A percentile compares a stretch with the other conserved stretches of the same genome.
Evolutionary conservation across 2,113 vertebrate genomes (phyloP).

Genomic region (Paratilapia polleni): DNA sequence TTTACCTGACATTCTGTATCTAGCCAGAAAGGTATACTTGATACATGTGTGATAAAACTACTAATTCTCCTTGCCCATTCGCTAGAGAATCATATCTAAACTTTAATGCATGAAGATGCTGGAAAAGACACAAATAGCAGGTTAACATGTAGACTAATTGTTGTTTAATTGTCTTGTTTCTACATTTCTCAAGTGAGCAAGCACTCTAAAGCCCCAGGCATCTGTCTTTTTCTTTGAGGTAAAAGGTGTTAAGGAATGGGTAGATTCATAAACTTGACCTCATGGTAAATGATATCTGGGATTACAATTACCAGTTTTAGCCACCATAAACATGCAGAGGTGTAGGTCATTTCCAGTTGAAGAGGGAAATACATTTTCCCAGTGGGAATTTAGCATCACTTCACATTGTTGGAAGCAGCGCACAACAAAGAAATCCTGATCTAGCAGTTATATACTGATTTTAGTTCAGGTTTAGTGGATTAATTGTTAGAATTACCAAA

Average conservation of each 20-base stretch:
- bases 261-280: neutral
- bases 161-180: neutral
- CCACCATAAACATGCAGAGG: neutral
- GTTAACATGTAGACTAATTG: neutral
- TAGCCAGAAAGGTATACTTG: neutral
- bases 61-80: neutral
- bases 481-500: neutral
- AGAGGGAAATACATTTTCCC: neutral
- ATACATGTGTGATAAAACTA: neutral
- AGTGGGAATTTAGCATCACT: neutral
- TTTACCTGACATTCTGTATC: slow-evolving; percentile 1
- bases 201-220: neutral
- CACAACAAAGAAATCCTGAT: neutral
- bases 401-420: neutral
- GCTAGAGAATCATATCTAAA: neutral
- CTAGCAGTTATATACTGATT: neutral
- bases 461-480: slow-evolving; percentile 12
- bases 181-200: neutral
- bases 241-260: neutral
- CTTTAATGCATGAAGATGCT: neutral
- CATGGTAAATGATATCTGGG: neutral
- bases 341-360: neutral
- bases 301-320: neutral
- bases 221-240: neutral
- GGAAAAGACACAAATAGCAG: neutral